Evolutionary conservation across 2,888 invertebrate species (phyloP), one percentile per base, ranked within the genome.

Genomic region (Falcaria lacertinaria): DNA sequence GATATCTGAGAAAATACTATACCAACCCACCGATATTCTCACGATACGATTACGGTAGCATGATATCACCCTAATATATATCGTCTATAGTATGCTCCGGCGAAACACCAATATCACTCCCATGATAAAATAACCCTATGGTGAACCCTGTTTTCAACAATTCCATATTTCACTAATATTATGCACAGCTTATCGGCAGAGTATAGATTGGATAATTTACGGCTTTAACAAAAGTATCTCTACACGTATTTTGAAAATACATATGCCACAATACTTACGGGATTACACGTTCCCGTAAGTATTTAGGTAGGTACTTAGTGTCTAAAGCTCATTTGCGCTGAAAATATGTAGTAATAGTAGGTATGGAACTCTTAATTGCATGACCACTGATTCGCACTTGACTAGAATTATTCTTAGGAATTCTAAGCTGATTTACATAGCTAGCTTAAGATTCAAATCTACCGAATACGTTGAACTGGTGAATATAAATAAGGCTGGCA

Each of bases 401-500:
- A 52, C 61, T 48, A 51, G 51, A 51, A 60, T 59, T 64, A 64
- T 65, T 71, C 64, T 54, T 57, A 64, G 65, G 66, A 69, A 71
- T 65, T 71, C 65, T 62, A 69, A 68, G 52, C 58, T 59, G 51
- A 74, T 74, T 73, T 72, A 67, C 71, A 72, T 74, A 69, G 57
- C 54, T 61, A 69, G 65, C 60, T 69, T 66, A 64, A 66, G 72
- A 77, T 77, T 71, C 63, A 68, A 73, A 76, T 73, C 70, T 69
- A 57, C 54, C 64, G 69, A 71, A 72, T 71, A 72, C 71, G 66
- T 65, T 64, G 65, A 74, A 69, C 69, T 61, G 57, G 69, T 75
- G 74, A 74, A 76, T 74, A 69, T 68, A 72, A 76, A 75, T 73
- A 64, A 74, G 73, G 68, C 64, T 60, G 56, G 61, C 60, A 62